Percentiles rank a stretch among this genome's conserved stretches.
phyloP scores from a whole-genome alignment of 2,888 invertebrate species.

The Brachyptera putata region DNA sequence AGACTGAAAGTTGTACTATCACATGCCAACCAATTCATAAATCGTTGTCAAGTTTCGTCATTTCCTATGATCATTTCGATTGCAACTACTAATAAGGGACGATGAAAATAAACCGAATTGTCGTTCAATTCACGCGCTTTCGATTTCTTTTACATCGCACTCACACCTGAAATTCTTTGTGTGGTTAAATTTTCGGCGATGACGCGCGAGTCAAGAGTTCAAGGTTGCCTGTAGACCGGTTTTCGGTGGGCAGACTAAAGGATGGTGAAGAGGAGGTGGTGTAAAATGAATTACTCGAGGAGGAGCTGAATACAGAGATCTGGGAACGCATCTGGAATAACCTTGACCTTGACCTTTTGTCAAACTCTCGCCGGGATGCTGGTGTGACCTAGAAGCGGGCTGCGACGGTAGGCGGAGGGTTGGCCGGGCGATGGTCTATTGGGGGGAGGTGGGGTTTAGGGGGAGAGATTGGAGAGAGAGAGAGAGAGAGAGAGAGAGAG shows the following conservation, averaged over 20 bases:
- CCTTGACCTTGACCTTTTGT: conserved; percentile 13
- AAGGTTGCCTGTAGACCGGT: conserved; percentile 6
- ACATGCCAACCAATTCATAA: too few species aligned
- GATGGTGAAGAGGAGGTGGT: background rate
- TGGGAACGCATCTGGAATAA: conserved; percentile 7
- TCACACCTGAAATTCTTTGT: background rate
- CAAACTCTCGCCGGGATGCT: conserved; percentile 15
- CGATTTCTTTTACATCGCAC: too few species aligned
- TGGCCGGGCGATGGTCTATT: conserved; percentile 14
- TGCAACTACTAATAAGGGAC: too few species aligned
- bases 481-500: conserved; percentile 8
- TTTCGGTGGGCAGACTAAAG: conserved; percentile 1
- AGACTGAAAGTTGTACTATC: too few species aligned
- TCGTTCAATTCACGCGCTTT: too few species aligned
- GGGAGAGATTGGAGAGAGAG: conserved; percentile 6
- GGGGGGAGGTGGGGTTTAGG: background rate
- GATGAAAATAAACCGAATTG: too few species aligned
- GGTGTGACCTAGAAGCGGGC: conserved; percentile 23
- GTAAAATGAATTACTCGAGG: background rate
- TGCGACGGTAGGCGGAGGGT: conserved; percentile 14
- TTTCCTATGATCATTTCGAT: too few species aligned
- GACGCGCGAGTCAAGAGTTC: background rate
- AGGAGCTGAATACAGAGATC: background rate
- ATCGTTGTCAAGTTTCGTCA: too few species aligned
- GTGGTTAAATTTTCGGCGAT: conserved; percentile 2